phyloP scores from a whole-genome alignment of 2,797 vertebrate genomes.

The Hafferia zeledoni region DNA sequence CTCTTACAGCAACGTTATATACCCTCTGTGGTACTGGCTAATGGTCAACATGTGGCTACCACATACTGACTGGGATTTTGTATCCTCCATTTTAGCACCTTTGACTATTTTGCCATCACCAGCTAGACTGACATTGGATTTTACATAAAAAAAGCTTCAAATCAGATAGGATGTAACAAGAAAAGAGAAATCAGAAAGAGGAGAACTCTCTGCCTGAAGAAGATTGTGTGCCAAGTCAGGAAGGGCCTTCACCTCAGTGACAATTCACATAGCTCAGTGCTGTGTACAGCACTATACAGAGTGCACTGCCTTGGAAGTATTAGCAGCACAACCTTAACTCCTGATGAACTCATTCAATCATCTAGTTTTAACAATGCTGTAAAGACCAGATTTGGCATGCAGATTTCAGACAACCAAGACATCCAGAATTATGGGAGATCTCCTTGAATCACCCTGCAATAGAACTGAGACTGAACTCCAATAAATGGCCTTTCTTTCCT shows the following conservation, averaged over 20 bases:
- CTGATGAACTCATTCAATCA: not conserved
- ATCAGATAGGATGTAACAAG: not conserved
- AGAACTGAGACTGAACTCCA: not conserved
- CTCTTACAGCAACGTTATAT: not conserved
- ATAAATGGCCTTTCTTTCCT: not conserved
- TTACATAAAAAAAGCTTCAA: not conserved
- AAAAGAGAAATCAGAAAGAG: not conserved
- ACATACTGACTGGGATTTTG: not conserved
- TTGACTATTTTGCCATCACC: not conserved
- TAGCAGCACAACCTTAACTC: not conserved
- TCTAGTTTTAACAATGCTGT: not conserved
- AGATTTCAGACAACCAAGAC: not conserved
- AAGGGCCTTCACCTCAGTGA: not conserved
- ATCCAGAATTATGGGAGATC: not conserved
- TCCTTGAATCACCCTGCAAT: not conserved
- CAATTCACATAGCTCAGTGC: not conserved
- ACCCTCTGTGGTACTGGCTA: not conserved
- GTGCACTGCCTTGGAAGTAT: rapidly evolving
- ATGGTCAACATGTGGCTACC: not conserved
- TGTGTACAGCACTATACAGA: not conserved
- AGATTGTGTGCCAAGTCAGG: not conserved
- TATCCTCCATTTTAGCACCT: not conserved
- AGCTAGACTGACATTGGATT: not conserved
- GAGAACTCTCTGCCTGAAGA: not conserved
- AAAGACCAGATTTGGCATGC: not conserved